Evolutionary conservation across 2,888 invertebrate genomes (phyloP).

Genomic region (Troides oblongomaculatus): DNA sequence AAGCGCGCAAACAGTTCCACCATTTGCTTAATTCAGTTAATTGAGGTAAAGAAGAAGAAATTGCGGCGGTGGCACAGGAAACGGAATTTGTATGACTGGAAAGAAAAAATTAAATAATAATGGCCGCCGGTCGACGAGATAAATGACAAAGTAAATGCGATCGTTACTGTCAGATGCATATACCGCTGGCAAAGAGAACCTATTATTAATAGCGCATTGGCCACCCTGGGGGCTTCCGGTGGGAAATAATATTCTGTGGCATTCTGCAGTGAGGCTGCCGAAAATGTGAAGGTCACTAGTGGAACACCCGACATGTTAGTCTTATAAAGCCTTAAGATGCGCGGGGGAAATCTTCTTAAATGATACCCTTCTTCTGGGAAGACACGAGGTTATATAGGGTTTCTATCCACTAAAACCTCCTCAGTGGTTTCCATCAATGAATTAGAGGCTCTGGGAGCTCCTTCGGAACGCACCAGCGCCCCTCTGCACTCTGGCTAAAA

Average conservation of each 20-base stretch:
- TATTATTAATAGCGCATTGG: slow-evolving; percentile 67
- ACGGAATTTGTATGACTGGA: slow-evolving; percentile 25
- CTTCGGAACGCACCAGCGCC: too few species aligned
- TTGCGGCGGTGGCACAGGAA: slow-evolving; percentile 26
- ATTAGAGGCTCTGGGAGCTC: too few species aligned
- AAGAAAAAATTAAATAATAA: slow-evolving; percentile 50
- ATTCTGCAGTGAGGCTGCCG: slow-evolving; percentile 49
- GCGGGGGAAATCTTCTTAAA: too few species aligned
- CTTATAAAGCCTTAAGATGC: slow-evolving; percentile 1
- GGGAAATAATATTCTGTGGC: slow-evolving; percentile 62
- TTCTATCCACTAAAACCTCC: too few species aligned
- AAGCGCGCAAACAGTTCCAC: slow-evolving; percentile 24
- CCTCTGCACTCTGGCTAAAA: too few species aligned
- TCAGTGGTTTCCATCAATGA: too few species aligned
- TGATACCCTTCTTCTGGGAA: too few species aligned
- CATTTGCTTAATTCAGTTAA: slow-evolving; percentile 33
- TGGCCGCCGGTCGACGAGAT: slow-evolving; percentile 48
- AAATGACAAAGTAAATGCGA: slow-evolving; percentile 64
- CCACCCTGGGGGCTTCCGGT: slow-evolving; percentile 54
- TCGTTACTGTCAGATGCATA: slow-evolving; percentile 74
- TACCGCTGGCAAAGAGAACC: slow-evolving; percentile 61
- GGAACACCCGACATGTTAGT: slow-evolving; percentile 24
- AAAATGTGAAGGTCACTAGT: slow-evolving; percentile 38
- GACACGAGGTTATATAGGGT: too few species aligned
- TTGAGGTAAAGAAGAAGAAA: slow-evolving; percentile 36